These are phyloP conservation scores for Carcina quercana DNA, from an alignment of 2,888 invertebrate species.

Conservation along the genomic window DNA sequence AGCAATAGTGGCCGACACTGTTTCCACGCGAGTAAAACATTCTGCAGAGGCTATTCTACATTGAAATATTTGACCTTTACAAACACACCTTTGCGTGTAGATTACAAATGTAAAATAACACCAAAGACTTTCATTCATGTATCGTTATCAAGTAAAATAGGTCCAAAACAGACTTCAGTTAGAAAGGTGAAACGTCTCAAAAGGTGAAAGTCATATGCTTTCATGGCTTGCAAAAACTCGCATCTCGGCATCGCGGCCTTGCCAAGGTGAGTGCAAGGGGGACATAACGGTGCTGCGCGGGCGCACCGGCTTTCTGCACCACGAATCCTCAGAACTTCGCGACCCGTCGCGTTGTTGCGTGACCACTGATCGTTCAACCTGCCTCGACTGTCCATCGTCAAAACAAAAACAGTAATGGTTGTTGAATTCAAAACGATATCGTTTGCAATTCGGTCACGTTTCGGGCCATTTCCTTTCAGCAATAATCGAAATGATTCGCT, in stretches of 20 bases:
- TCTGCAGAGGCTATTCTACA: too few relatives aligned
- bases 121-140: too few relatives aligned
- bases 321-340: conserved; percentile 26
- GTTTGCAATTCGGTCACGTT: conserved; percentile 44
- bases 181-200: conserved; percentile 67
- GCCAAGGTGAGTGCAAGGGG: conserved; percentile 71
- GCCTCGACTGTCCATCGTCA: conserved; percentile 12
- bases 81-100: too few relatives aligned
- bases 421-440: conserved; percentile 3
- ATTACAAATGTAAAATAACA: too few relatives aligned
- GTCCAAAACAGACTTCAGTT: conserved; percentile 44
- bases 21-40: too few relatives aligned
- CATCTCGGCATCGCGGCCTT: conserved; percentile 67
- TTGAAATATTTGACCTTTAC: too few relatives aligned
- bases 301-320: conserved; percentile 37
- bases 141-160: conserved; percentile 4
- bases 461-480: conserved; percentile 56
- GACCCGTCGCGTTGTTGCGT: conserved; percentile 29
- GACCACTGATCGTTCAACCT: conserved; percentile 30
- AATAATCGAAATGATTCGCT: conserved; percentile 41
- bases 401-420: conserved; percentile 21
- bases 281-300: conserved; percentile 62
- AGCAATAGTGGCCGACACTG: too few relatives aligned
- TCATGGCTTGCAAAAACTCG: conserved; percentile 67
- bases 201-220: conserved; percentile 71